Base-by-base conservation (phyloP, 1,140 invertebrate species). In the Bombus ignitus region DNA sequence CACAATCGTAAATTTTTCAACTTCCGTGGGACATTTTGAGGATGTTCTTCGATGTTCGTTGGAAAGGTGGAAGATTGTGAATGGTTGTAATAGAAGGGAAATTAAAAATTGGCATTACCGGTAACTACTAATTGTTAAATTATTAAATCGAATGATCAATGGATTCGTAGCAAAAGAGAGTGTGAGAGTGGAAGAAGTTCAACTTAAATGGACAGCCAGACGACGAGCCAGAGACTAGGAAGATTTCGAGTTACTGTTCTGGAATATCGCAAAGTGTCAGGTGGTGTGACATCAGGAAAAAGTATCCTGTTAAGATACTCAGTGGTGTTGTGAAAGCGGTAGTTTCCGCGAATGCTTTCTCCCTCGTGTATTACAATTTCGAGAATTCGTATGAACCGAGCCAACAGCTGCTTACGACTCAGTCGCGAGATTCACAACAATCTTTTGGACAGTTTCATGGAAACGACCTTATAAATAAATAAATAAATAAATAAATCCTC, bases 321-420 rank as follows among this genome's bases (percentile, higher is more conserved):
- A n/a, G 53, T n/a, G 32, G 53, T 82, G 74, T 82, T 57, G 80
- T 82, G 80, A 82, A 82, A 82, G 80, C 80, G 44, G 15, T 4
- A 53, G 47, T 35, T 32, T 42, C 47, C 68, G 22, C 53, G n/a
- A 37, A 73, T 82, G 70, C 80, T 82, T 82, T 82, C 80, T 47
- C 80, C 37, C 53, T 37, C 18, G 68, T 2, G 57, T 73, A 62
- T 62, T 44, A 57, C 71, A 39, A 74, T 74, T 74, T 74, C 57
- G 57, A 74, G 2, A 53, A 82, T 82, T 65, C 71, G 47, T 74
- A 82, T 82, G 57, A 32, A 57, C 8, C 18, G 18, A 72, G 8
- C 39, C 28, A 68, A 42, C 68, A 22, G 1, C 28, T 37, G n/a
- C 44, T n/a, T 57, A 81, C 53, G 53, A 47, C 44, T 13, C 1